Evolutionary conservation across 2,113 vertebrate genomes (phyloP).

Genomic region (Syrrhaptes paradoxus): DNA sequence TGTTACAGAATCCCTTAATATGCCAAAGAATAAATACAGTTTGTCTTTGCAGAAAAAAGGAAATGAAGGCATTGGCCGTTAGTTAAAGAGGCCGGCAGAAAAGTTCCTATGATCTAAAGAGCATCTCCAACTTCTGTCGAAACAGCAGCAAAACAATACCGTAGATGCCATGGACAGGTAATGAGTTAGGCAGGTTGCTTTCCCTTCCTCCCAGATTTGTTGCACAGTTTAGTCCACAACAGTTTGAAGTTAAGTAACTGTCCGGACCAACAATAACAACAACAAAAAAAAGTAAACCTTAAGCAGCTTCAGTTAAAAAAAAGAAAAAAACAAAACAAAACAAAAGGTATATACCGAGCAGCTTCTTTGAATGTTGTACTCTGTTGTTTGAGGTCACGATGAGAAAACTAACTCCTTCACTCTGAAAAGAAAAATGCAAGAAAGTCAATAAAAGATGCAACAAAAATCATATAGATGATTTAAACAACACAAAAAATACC

Average conservation of each 20-base stretch:
- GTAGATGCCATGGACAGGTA: slow-evolving; percentile 34
- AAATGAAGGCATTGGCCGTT: slow-evolving; percentile 51
- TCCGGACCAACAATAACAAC: slow-evolving; percentile 41
- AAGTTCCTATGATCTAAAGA: slow-evolving; percentile 25
- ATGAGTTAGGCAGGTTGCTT: slow-evolving; percentile 42
- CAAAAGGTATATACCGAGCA: slow-evolving; percentile 26
- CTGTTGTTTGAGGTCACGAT: slow-evolving; percentile 41
- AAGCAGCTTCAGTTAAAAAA: slow-evolving; percentile 71
- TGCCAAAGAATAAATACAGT: slow-evolving; percentile 63
- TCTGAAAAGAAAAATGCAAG: slow-evolving; percentile 73
- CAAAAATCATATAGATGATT: background rate
- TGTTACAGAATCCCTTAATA: slow-evolving; percentile 59
- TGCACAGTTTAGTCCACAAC: slow-evolving; percentile 44
- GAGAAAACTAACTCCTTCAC: slow-evolving; percentile 67
- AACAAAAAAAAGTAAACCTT: slow-evolving; percentile 57
- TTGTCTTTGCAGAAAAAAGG: slow-evolving; percentile 56
- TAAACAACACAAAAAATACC: background rate
- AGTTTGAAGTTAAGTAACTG: slow-evolving; percentile 1
- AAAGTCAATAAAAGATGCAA: background rate
- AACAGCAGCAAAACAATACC: slow-evolving; percentile 54
- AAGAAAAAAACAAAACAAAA: background rate
- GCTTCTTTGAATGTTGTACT: slow-evolving; percentile 62
- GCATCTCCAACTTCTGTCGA: slow-evolving; percentile 31
- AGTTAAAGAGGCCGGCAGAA: slow-evolving; percentile 20
- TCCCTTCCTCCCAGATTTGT: slow-evolving; percentile 50